Evolutionary conservation across 2,797 vertebrate genomes (phyloP).

Genomic region (Argya squamiceps): DNA sequence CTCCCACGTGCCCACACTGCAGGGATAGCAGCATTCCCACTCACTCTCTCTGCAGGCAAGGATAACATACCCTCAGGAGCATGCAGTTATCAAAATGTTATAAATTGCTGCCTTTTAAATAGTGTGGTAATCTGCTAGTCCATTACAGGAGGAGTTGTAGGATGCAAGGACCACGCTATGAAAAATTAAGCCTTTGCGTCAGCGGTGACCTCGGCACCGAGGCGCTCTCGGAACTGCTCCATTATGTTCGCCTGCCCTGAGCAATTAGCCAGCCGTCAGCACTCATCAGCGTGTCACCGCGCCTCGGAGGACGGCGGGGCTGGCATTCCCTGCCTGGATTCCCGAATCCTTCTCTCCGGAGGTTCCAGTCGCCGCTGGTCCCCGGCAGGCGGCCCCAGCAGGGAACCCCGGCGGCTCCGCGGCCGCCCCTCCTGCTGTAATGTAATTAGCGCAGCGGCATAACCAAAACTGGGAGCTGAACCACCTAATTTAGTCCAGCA

Average conservation of each 20-base stretch:
- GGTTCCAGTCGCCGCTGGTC: not conserved
- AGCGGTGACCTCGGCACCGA: not conserved
- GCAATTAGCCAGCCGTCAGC: conserved; percentile 5
- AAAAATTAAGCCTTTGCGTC: conserved; percentile 1
- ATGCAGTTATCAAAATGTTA: conserved; percentile 11
- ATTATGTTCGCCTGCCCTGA: not conserved
- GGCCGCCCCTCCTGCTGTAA: not conserved
- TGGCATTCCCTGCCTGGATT: not conserved
- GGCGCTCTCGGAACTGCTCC: not conserved
- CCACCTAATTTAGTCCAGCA: not conserved
- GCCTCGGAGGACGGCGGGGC: not conserved
- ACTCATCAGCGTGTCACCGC: not conserved
- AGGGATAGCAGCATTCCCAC: not conserved
- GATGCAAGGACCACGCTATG: not conserved
- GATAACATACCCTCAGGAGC: not conserved
- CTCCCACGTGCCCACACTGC: fast-evolving
- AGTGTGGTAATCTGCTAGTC: conserved; percentile 36
- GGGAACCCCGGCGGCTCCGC: not conserved
- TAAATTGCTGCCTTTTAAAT: conserved; percentile 41
- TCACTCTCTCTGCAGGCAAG: not conserved
- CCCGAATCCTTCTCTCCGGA: fast-evolving
- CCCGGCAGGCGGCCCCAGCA: not conserved
- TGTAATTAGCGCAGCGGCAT: not conserved
- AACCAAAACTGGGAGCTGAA: not conserved
- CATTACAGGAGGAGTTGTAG: conserved; percentile 27